Conservation (phyloP, 2,113 vertebrate species). For the Calypte anna region DNA sequence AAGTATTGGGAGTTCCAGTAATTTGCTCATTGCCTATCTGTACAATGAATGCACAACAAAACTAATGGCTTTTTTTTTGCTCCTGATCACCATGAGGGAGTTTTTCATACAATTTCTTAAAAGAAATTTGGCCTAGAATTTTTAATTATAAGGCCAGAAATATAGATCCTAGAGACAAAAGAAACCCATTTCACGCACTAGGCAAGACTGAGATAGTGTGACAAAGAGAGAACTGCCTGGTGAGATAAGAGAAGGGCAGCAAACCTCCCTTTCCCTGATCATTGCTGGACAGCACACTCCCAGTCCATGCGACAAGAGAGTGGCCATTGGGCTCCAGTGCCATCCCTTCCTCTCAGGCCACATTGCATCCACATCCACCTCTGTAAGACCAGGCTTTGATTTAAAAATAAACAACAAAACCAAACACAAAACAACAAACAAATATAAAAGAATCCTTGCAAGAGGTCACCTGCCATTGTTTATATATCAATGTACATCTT, state of each 20-base stretch:
- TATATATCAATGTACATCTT: conserved; percentile 10
- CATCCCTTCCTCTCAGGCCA: background rate
- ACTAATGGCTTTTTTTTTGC: background rate
- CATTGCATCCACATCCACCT: background rate
- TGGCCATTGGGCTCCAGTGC: background rate
- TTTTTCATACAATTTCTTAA: background rate
- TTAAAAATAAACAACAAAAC: background rate
- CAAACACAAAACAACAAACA: too few relatives aligned
- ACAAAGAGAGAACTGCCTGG: background rate
- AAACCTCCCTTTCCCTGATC: background rate
- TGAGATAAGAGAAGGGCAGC: background rate
- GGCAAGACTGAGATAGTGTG: background rate
- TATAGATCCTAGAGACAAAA: background rate
- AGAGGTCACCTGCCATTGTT: conserved; percentile 35
- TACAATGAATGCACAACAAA: background rate
- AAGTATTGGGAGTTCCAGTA: background rate
- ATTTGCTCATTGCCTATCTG: background rate
- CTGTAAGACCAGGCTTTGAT: background rate
- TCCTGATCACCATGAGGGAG: background rate
- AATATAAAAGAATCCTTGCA: background rate
- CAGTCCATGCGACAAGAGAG: background rate
- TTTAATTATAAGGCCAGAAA: conserved; percentile 6
- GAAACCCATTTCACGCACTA: background rate
- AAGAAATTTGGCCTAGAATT: background rate
- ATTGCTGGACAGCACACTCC: background rate